Conservation (phyloP, 2,113 vertebrate genomes). For the Pachyramphus minor region DNA sequence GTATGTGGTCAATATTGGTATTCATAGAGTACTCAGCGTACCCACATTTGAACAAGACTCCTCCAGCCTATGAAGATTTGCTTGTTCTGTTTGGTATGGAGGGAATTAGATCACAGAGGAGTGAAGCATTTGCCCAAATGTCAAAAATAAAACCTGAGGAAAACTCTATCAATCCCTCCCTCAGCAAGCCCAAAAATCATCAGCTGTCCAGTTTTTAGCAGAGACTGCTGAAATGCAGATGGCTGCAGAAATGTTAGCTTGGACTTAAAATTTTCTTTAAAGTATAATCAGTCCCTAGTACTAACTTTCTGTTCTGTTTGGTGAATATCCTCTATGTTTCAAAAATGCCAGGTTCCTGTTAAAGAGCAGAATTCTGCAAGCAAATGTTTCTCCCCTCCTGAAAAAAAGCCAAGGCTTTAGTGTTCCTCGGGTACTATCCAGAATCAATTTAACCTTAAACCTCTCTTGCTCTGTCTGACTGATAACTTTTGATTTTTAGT, state of each 20-base stretch:
- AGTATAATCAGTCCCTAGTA: neutral
- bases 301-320: neutral
- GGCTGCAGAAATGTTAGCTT: neutral
- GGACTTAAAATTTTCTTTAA: neutral
- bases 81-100: neutral
- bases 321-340: neutral
- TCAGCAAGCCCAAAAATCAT: neutral
- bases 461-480: neutral
- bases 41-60: neutral
- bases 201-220: neutral
- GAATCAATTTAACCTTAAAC: constrained; percentile 32
- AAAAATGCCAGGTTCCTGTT: neutral
- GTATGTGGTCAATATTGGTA: neutral
- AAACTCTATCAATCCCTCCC: neutral
- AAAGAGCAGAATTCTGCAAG: neutral
- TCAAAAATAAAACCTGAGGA: neutral
- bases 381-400: neutral
- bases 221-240: neutral
- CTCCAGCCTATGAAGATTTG: neutral
- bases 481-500: neutral
- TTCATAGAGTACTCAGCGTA: neutral
- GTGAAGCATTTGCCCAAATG: neutral
- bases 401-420: neutral
- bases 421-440: neutral
- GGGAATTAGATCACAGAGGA: neutral